Base-by-base conservation (phyloP, 1,140 invertebrate genomes). In the Neoseiulus cucumeris region DNA sequence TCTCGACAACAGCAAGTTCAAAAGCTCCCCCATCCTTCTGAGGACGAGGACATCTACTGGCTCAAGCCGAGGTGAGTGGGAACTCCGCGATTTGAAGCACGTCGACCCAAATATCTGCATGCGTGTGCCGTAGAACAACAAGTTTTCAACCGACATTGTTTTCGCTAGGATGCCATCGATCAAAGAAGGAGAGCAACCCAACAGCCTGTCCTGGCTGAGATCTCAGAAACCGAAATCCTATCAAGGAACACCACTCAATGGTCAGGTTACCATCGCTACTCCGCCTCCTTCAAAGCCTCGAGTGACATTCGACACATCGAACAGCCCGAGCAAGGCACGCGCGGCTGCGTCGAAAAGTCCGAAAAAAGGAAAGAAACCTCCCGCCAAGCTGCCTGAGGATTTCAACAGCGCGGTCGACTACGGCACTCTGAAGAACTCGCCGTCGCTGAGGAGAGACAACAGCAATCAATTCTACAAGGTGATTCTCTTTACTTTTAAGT, bases 1-100 rank as follows among this genome's bases (percentile, higher is more conserved):
- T 59, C 51, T 17, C 51, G 51, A 14, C 82, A 84, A 66, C 82
- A 82, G 69, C 77, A 79, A 4, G 79, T 79, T 4, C 75, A 81
- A 71, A 78, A 81, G 0, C 65, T 64, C 1, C 66, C 64, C 45
- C 68, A 66, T 65, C 68, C 64, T 4, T 44, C 51, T 47, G 80
- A 80, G 42, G 85, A 86, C 68, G 84, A 86, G 68, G 82, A 84
- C 69, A 85, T 86, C 70, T 87, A 87, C 72, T 87, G 85, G 86
- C 76, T 86, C 45, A 79, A 85, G 71, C 81, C 85, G 33, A 84
- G 84, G 72, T 75, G 83, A 64, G 33, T 39, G n/a, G n/a, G n/a
- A n/a, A n/a, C n/a, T n/a, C n/a, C n/a, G n/a, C n/a, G n/a, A n/a
- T n/a, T n/a, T n/a, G n/a, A n/a, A n/a, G n/a, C n/a, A n/a, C n/a